A percentile compares a stretch with the other conserved stretches of the same genome.
These are phyloP conservation scores for Philhelius pedissequus DNA, from an alignment of 2,888 invertebrate species.

Conservation along the genomic window DNA sequence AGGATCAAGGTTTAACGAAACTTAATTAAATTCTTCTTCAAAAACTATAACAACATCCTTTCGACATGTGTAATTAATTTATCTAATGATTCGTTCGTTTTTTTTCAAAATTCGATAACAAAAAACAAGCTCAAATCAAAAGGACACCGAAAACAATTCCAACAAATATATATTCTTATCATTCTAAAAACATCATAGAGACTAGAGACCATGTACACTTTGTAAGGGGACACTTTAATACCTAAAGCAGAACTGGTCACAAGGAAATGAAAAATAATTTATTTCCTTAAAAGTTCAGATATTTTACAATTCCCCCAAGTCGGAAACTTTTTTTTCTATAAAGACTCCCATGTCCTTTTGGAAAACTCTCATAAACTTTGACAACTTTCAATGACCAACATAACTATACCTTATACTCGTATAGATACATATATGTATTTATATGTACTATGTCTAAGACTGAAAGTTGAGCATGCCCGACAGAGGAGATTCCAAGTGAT, in stretches of 20 bases:
- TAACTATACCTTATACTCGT: too few species aligned
- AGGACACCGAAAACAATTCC: not conserved
- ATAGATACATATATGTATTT: too few species aligned
- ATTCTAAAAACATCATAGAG: not conserved
- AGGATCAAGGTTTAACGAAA: too few species aligned
- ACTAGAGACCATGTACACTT: not conserved
- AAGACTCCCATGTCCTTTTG: not conserved
- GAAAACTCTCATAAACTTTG: not conserved
- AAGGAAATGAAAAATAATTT: conserved; percentile 21
- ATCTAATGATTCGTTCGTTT: not conserved
- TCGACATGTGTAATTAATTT: not conserved
- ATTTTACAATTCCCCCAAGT: conserved; percentile 4
- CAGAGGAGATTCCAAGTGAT: conserved; percentile 26
- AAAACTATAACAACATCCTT: not conserved
- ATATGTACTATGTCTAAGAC: conserved; percentile 2
- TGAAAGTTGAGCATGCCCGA: conserved; percentile 9
- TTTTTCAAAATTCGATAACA: not conserved
- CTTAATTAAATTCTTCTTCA: too few species aligned
- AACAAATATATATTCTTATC: not conserved
- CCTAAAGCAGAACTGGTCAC: not conserved
- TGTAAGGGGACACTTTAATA: not conserved
- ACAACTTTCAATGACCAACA: conserved; percentile 10
- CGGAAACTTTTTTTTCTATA: not conserved
- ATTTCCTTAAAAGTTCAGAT: conserved; percentile 14
- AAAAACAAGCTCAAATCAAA: not conserved